A percentile compares a stretch with the other conserved stretches of the same genome.
Evolutionary conservation across 2,113 vertebrate species (phyloP).

Genomic region (Tenrec ecaudatus): DNA sequence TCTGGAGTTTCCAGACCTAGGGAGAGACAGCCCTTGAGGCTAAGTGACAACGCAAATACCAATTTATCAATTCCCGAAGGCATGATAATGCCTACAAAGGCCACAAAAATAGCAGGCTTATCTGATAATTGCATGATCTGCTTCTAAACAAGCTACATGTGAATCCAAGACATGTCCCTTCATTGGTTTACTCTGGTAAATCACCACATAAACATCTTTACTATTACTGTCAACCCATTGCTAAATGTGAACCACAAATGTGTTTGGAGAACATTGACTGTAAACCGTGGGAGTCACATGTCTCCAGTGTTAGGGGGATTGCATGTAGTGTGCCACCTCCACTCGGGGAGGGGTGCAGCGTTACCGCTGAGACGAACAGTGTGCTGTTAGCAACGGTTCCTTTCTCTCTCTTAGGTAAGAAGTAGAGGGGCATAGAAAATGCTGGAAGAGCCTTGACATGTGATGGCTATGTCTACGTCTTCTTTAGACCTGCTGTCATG

Average conservation of each 20-base stretch:
- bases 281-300: background rate
- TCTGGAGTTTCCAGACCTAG: background rate
- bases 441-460: background rate
- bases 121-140: background rate
- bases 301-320: background rate
- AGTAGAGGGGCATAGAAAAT: background rate
- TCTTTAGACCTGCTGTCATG: background rate
- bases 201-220: background rate
- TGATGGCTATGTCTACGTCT: background rate
- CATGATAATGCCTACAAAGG: background rate
- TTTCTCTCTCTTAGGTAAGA: background rate
- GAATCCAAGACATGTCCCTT: background rate
- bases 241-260: background rate
- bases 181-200: constrained; percentile 13
- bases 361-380: background rate
- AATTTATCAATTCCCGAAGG: background rate
- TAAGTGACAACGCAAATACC: background rate
- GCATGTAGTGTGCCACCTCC: background rate
- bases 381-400: background rate
- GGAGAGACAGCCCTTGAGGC: background rate
- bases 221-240: background rate
- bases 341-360: background rate
- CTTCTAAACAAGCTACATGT: constrained; percentile 11
- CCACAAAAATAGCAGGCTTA: background rate
- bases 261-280: background rate